These are phyloP conservation scores for Paedocypris micromegethes DNA, from an alignment of 2,797 vertebrate genomes.

Conservation along the genomic window DNA sequence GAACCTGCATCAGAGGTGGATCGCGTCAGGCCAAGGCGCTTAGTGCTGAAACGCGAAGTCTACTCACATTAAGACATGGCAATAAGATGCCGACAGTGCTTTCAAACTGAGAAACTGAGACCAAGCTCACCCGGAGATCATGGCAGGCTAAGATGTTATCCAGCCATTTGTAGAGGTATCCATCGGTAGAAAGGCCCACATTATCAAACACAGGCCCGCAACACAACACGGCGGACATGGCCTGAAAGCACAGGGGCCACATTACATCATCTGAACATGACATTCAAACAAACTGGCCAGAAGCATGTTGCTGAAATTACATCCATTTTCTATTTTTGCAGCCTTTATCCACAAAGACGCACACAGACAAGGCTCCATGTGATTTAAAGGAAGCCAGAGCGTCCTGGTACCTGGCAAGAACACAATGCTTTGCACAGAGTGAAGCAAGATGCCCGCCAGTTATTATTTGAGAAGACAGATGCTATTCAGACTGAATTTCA, in stretches of 20 bases:
- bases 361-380: background rate
- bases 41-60: constrained; percentile 8
- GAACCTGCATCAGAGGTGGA: constrained; percentile 71
- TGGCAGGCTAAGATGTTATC: constrained; percentile 98
- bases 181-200: constrained; percentile 93
- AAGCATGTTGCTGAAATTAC: constrained; percentile 5
- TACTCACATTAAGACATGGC: background rate
- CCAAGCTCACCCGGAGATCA: constrained; percentile 81
- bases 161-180: constrained; percentile 99
- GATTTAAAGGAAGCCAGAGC: background rate
- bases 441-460: background rate
- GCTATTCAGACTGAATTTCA: constrained; percentile 18
- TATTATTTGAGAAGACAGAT: constrained; percentile 9
- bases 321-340: background rate
- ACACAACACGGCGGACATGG: constrained; percentile 96
- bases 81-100: background rate
- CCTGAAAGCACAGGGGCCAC: constrained; percentile 61
- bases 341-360: background rate
- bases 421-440: constrained; percentile 16
- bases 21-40: constrained; percentile 2
- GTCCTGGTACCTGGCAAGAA: background rate
- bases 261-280: background rate
- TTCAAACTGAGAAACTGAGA: background rate
- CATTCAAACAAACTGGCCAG: background rate
- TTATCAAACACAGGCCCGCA: constrained; percentile 98